Evolutionary conservation across 1,140 invertebrate genomes (phyloP).

Genomic region (Chelonus insularis): DNA sequence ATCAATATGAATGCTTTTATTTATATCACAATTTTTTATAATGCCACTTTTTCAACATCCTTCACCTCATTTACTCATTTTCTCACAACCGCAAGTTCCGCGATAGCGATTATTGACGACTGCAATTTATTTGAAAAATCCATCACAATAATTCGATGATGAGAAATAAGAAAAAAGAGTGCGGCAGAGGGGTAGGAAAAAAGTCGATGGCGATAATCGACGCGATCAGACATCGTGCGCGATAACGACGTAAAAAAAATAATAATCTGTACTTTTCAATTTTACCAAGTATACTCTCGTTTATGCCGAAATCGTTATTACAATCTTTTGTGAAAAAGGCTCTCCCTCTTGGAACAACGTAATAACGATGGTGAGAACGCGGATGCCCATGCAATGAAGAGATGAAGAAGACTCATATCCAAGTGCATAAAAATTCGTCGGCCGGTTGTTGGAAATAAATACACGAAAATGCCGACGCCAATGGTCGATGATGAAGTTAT

Average conservation of each 20-base stretch:
- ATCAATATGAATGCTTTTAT: no score
- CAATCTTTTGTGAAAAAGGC: constrained; percentile 1
- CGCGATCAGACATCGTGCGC: not conserved
- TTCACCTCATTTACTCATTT: no score
- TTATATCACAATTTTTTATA: no score
- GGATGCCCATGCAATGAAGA: constrained; percentile 2
- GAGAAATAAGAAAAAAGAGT: no score
- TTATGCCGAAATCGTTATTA: constrained; percentile 15
- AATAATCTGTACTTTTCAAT: constrained; percentile 20
- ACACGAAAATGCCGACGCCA: constrained; percentile 39
- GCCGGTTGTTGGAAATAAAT: constrained; percentile 23
- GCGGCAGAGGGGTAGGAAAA: no score
- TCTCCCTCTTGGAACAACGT: not conserved
- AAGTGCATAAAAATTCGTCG: constrained; percentile 2
- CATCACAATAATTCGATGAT: no score
- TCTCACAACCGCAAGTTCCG: no score
- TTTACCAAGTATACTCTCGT: constrained; percentile 8
- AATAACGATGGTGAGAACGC: constrained; percentile 11
- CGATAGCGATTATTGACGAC: no score
- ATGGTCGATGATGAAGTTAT: constrained; percentile 60
- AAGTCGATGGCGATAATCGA: constrained; percentile 7
- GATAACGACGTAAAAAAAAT: constrained; percentile 11
- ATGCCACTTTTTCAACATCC: no score
- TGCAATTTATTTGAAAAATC: no score
- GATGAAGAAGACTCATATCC: not conserved